Base-by-base conservation (phyloP, 2,113 vertebrate genomes). In the Petaurus breviceps region DNA sequence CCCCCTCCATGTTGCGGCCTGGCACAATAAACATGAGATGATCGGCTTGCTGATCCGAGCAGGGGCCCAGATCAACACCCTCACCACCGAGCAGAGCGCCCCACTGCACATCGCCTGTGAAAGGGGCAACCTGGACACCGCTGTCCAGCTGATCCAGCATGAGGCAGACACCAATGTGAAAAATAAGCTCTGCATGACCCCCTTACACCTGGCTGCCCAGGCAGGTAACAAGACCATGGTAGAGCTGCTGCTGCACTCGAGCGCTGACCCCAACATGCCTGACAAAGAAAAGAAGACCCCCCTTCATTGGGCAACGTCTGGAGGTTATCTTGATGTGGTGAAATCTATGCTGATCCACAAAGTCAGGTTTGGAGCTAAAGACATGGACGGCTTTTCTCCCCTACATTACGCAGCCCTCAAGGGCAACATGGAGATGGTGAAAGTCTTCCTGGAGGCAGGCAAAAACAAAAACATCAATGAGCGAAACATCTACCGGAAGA, bases 401-500 rank as follows among this genome's bases (percentile, higher is more conserved):
- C 95, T 99, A 90, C 99, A 99, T 96, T 98, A 98, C 0, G 98
- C 99, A 46, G 96, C 98, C 46, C 92, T 94, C 61, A 97, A 92
- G 37, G 98, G 99, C 46, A 97, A 99, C 26, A 9, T 46, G 4
- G 96, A 96, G 0, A 96, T 98, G 1, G 89, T 98, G 3, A 97
- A 98, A 92, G 93, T 93, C 31, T 98, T 99, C 51, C 93, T 99
- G 37, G 93, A 90, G 50, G 90, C 96, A 1, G 97, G 96, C 26
- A 98, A 97, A 84, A 98, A 98, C n/a, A 99, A 98, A 96, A 99
- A 98, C 12, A 96, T 98, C 26, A 97, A 99, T 0, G 98, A 99
- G 0, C 99, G 98, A 97, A 99, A 99, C 11, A 92, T 98, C 0
- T 99, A 98, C 98, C 99, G 99, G 96, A 99, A 99, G 97, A 99